Base-by-base conservation (phyloP, 2,113 vertebrate genomes). In the Rhadina sibilatrix region DNA sequence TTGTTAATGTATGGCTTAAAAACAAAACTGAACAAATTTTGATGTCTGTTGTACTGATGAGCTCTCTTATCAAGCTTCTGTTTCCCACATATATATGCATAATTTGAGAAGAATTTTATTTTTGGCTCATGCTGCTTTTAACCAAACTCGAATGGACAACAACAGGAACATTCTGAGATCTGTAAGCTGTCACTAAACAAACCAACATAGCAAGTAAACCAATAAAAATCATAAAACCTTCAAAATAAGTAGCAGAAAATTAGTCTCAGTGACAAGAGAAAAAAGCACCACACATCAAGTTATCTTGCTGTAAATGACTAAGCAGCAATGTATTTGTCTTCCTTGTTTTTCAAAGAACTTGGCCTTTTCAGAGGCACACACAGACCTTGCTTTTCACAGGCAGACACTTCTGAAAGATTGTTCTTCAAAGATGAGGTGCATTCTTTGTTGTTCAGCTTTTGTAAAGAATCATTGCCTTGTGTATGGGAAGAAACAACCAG, bases 351-450 rank as follows among this genome's bases (percentile, higher is more conserved):
- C 68, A 96, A 89, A 61, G 47, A 79, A 74, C 95, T 91, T 54
- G 68, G 78, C 57, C 65, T 96, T 93, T 95, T 91, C 89, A 94
- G 71, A 87, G 78, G 83, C 60, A 71, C 60, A 59, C 59, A 87
- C 83, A 87, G 87, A 92, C 49, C 77, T 33, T 91, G 91, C 66
- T 95, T 95, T 54, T 97, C 96, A 93, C 40, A 84, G 53, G 82
- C 75, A 85, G 89, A 91, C 52, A 27, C 78, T 81, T 66, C 80
- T 95, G 94, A 87, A 72, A 57, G 13, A 44, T 17, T 79, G 63
- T n/a, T 93, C 78, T 94, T 96, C 94, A 94, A 94, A 61, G 77
- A 49, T 33, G 76, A 94, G 31, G 80, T 46, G 76, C 84, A 81
- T 87, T 97, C 96, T 72, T 85, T 63, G 64, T 52, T 89, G 61